phyloP scores from a whole-genome alignment of 1,140 invertebrate genomes.

The Epicauta chinensis region DNA sequence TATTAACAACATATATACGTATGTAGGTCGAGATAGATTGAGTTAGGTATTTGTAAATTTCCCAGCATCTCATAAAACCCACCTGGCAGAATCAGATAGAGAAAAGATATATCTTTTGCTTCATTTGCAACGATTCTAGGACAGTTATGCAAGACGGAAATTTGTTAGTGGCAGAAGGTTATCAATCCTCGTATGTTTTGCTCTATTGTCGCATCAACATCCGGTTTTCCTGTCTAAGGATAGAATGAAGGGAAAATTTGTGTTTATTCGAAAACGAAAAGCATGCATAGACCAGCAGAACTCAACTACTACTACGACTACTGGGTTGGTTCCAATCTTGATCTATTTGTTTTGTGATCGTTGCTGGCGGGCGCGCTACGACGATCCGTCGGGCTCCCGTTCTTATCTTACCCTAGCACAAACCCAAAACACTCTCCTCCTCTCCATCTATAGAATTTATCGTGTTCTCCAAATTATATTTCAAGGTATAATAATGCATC shows the following conservation, averaged over 20 bases:
- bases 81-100: too few relatives aligned
- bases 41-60: too few relatives aligned
- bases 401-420: constrained; percentile 34
- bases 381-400: constrained; percentile 38
- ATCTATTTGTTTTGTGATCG: constrained; percentile 45
- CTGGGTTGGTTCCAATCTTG: constrained; percentile 41
- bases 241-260: constrained; percentile 26
- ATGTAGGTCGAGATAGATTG: too few relatives aligned
- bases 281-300: constrained; percentile 39
- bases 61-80: too few relatives aligned
- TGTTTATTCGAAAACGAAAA: constrained; percentile 25
- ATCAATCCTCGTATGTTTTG: constrained; percentile 23
- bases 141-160: too few relatives aligned
- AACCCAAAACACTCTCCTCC: constrained; percentile 13
- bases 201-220: constrained; percentile 41
- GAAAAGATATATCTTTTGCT: too few relatives aligned
- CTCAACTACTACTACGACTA: too few relatives aligned
- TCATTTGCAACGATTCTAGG: too few relatives aligned
- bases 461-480: constrained; percentile 38
- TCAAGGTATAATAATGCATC: constrained; percentile 43
- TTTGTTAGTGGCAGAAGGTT: too few relatives aligned
- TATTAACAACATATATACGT: too few relatives aligned
- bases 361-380: constrained; percentile 31
- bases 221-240: constrained; percentile 39
- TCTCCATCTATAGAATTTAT: constrained; percentile 32